Evolutionary conservation across 1,140 invertebrate species (phyloP).

Genomic region (Whitmania pigra): DNA sequence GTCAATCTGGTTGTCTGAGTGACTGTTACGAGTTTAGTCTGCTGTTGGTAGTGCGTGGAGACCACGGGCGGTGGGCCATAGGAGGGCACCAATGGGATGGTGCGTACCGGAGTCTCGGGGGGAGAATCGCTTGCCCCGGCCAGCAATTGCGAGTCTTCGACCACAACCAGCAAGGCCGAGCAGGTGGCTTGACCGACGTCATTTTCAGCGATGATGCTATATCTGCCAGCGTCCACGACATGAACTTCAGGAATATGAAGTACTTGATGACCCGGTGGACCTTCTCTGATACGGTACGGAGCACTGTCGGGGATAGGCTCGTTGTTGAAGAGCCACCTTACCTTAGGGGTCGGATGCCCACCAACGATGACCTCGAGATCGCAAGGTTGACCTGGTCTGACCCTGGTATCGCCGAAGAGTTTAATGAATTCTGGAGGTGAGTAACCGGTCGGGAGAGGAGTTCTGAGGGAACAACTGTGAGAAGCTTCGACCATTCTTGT

Average conservation of each 20-base stretch:
- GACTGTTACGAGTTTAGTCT: neutral
- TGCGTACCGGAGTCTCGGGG: constrained; percentile 15
- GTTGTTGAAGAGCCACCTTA: constrained; percentile 61
- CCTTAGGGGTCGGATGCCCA: constrained; percentile 60
- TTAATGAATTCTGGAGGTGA: constrained; percentile 38
- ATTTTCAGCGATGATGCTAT: constrained; percentile 43
- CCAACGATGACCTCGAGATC: constrained; percentile 59
- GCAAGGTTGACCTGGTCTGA: constrained; percentile 47
- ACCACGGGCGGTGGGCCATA: constrained; percentile 6
- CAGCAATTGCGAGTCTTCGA: constrained; percentile 35
- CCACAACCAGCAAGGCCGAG: constrained; percentile 43
- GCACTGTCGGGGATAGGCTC: constrained; percentile 49
- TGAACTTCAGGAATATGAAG: constrained; percentile 46
- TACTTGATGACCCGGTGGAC: constrained; percentile 44
- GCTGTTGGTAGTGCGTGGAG: neutral
- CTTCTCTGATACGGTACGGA: constrained; percentile 53
- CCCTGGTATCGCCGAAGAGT: constrained; percentile 37
- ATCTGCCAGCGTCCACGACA: constrained; percentile 40
- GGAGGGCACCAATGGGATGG: too few relatives aligned
- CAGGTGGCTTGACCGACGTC: constrained; percentile 44
- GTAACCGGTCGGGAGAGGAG: constrained; percentile 24
- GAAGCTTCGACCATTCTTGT: constrained; percentile 21
- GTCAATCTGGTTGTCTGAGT: neutral
- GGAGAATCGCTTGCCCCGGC: constrained; percentile 6
- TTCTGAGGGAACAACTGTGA: constrained; percentile 17